Evolutionary conservation across 1,140 invertebrate genomes (phyloP), one percentile per base, ranked within the genome.

Genomic region (Akabosia matsudoensis): DNA sequence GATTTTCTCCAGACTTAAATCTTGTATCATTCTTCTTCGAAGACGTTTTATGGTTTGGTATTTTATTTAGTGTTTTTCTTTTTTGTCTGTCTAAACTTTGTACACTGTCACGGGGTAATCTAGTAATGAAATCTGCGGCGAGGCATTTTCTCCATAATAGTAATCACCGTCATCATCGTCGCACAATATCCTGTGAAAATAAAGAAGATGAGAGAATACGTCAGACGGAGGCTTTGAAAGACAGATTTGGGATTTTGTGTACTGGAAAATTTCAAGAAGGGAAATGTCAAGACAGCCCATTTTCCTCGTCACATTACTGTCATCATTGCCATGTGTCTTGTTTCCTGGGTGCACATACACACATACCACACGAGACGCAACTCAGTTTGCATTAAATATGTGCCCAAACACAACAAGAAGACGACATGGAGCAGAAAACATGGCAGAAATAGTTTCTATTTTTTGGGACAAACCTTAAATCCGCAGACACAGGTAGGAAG

Each of bases 181-280:
- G 37, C 37, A n/a, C n/a, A n/a, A n/a, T n/a, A n/a, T n/a, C n/a
- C n/a, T n/a, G n/a, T n/a, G n/a, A n/a, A n/a, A n/a, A n/a, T n/a
- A n/a, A 7, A 45, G 37, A 10, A 45, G 37, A 61, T 7, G 26
- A 30, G 28, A 28, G n/a, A 30, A 67, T 67, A 30, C 61, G 61
- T 67, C 61, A 67, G 26, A 30, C 28, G n/a, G n/a, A n/a, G n/a
- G n/a, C 22, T 30, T 30, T 67, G 61, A 67, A 67, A 67, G 61
- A 67, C 61, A 67, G 61, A 67, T 67, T 67, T 67, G 61, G 61
- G 61, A 67, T 67, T n/a, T 67, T 67, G 22, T 67, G 61, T 67
- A 67, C 28, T 67, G 61, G 61, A 67, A 67, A 67, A 67, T 67
- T 67, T 67, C 61, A 67, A 67, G 61, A 67, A 67, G 61, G 61